Evolutionary conservation across 2,888 invertebrate genomes (phyloP), one percentile per base, ranked within the genome.

Genomic region (Sacculina carcini): DNA sequence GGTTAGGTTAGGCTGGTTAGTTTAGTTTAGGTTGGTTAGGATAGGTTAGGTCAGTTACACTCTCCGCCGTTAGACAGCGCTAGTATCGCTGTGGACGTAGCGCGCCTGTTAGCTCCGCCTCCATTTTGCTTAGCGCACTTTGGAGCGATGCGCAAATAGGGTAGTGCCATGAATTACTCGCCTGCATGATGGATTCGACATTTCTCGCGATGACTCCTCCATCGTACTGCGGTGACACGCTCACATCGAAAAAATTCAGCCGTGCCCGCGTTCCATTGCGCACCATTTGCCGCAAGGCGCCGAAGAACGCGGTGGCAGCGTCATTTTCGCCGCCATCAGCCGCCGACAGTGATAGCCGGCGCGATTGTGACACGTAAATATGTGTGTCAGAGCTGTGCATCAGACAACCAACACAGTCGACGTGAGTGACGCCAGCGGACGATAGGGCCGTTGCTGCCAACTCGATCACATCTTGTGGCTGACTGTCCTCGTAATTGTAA

Each of bases 401-500:
- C n/a, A 55, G 51, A 26, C 54, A 19, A 5, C 51, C 56, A 7
- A 57, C 28, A 26, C 28, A 44, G 28, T 16, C 19, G 28, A 29
- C 44, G n/a, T 19, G 26, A 10, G 16, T 28, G 16, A 26, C 44
- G 44, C 44, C 44, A n/a, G n/a, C n/a, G n/a, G n/a, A n/a, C n/a
- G n/a, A n/a, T 28, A 44, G 28, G 16, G 44, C 44, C 3, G 28
- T 28, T 10, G 6, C 28, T 5, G 19, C 44, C 44, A 44, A 29
- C 4, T 64, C 61, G 59, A 63, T 57, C 39, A 67, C 60, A 21
- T 59, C 60, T 10, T 66, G 64, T 39, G 66, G 56, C 2, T 64
- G 59, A 4, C 61, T 59, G n/a, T 58, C 61, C 48, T 67, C 66
- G 58, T 64, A 66, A 53, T 64, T 66, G 58, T 64, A 67, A 34